A percentile compares a stretch with the other conserved stretches of the same genome.
phyloP scores from a whole-genome alignment of 2,113 vertebrate species.

The Tragelaphus scriptus region DNA sequence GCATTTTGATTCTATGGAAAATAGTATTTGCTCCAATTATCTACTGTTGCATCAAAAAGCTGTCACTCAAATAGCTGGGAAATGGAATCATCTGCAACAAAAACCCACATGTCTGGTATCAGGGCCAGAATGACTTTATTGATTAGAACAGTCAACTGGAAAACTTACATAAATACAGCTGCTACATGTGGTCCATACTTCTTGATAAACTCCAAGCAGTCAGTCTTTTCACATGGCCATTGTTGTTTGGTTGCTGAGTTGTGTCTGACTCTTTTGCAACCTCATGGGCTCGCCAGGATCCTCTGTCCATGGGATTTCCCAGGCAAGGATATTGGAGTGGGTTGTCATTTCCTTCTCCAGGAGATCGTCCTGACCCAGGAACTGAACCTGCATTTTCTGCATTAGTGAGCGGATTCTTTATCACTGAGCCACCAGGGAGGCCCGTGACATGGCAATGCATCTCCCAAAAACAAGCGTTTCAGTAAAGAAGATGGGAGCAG shows the following conservation, averaged over 20 bases:
- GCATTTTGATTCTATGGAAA: not conserved
- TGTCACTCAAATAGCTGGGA: not conserved
- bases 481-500: not conserved
- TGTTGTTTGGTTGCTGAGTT: not conserved
- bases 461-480: not conserved
- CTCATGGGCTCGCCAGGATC: not conserved
- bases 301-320: not conserved
- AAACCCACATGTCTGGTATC: not conserved
- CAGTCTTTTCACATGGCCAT: not conserved
- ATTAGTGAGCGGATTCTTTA: not conserved
- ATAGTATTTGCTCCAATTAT: not conserved
- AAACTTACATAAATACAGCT: not conserved
- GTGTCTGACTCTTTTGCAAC: not conserved
- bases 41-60: not conserved
- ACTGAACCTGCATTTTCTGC: not conserved
- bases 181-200: not conserved
- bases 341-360: not conserved
- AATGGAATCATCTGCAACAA: not conserved
- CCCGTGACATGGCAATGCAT: not conserved
- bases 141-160: not conserved
- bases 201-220: not conserved
- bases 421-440: not conserved
- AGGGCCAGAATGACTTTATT: not conserved
- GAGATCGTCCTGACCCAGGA: not conserved
- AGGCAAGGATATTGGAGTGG: not conserved